Percentiles rank a stretch among this genome's conserved stretches.
Evolutionary conservation across 2,888 invertebrate species (phyloP).

Genomic region (Dilophus febrilis): DNA sequence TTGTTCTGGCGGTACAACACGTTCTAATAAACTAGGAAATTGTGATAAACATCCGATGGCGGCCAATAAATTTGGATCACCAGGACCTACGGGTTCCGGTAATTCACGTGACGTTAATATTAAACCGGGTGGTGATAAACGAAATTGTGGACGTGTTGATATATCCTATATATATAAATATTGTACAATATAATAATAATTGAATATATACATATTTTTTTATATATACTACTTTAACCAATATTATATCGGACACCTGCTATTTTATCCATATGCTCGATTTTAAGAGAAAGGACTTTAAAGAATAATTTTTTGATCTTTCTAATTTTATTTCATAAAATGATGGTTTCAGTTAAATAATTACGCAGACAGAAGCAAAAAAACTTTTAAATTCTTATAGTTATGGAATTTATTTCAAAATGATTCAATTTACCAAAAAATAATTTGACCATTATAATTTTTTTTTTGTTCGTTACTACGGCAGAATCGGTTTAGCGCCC

Average conservation of each 20-base stretch:
- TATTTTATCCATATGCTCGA: too few relatives aligned
- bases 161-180: conserved; percentile 36
- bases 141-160: conserved; percentile 43
- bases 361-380: too few relatives aligned
- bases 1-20: conserved; percentile 44
- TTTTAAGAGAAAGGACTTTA: background rate
- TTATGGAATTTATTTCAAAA: too few relatives aligned
- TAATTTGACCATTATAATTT: background rate
- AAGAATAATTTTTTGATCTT: too few relatives aligned
- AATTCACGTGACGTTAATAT: conserved; percentile 13
- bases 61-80: conserved; percentile 42
- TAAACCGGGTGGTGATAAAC: conserved; percentile 12
- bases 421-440: background rate
- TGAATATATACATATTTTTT: background rate
- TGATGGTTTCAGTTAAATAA: too few relatives aligned
- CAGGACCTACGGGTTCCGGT: conserved; percentile 15
- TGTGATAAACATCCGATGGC: conserved; percentile 48
- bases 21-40: conserved; percentile 47
- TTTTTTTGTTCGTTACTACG: too few relatives aligned
- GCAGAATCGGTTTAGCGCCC: too few relatives aligned
- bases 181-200: conserved; percentile 1
- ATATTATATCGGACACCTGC: too few relatives aligned
- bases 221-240: background rate
- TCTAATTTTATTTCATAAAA: too few relatives aligned
- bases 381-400: background rate